phyloP scores from a whole-genome alignment of 2,113 vertebrate genomes.

The Takifugu bimaculatus region DNA sequence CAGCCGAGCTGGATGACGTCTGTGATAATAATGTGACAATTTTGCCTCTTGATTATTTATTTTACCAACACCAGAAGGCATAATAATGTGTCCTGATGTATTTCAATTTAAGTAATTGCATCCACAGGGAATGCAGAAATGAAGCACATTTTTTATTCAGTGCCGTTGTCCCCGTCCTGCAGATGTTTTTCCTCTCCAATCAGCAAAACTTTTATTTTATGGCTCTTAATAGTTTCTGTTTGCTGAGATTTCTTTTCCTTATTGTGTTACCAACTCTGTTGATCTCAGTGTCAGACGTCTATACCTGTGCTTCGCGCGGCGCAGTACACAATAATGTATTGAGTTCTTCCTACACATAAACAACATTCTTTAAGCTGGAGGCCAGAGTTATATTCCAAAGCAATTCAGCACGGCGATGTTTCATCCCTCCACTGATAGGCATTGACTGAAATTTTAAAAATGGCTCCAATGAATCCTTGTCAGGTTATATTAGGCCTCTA shows the following conservation, averaged over 20 bases:
- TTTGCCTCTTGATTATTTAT: constrained; percentile 29
- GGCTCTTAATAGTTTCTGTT: too few relatives aligned
- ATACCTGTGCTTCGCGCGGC: too few relatives aligned
- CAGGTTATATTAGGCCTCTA: background rate
- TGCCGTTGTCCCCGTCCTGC: background rate
- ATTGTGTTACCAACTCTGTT: background rate
- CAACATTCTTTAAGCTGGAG: too few relatives aligned
- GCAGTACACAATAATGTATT: too few relatives aligned
- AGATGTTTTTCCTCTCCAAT: constrained; percentile 10
- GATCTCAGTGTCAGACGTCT: too few relatives aligned
- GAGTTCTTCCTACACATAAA: too few relatives aligned
- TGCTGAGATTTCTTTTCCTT: background rate
- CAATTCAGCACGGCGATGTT: too few relatives aligned
- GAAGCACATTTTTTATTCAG: constrained; percentile 41
- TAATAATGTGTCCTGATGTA: constrained; percentile 40
- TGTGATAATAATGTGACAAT: constrained; percentile 45
- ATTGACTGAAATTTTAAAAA: background rate
- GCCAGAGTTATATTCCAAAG: too few relatives aligned
- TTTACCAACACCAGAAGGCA: constrained; percentile 53
- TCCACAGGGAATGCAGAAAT: constrained; percentile 44
- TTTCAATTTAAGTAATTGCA: constrained; percentile 47
- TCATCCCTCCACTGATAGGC: background rate
- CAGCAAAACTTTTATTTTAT: background rate
- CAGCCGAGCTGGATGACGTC: constrained; percentile 19
- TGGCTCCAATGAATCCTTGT: background rate